Evolutionary conservation across 1,140 invertebrate genomes (phyloP).

Genomic region (Piezodorus guildinii): DNA sequence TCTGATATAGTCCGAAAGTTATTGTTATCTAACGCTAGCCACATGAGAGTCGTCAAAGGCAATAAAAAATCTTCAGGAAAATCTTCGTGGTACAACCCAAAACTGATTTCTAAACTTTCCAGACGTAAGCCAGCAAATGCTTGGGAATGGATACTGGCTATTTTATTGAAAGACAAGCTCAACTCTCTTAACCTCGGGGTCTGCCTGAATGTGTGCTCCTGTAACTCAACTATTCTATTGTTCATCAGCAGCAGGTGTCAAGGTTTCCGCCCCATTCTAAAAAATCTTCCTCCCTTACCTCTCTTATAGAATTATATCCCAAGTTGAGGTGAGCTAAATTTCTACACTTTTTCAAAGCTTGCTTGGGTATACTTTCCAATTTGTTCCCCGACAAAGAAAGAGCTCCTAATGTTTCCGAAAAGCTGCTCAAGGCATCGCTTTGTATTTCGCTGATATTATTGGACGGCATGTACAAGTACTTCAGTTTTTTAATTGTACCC

Average conservation of each 20-base stretch:
- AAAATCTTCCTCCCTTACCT: conserved; percentile 62
- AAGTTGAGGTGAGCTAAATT: conserved; percentile 70
- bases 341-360: conserved; percentile 52
- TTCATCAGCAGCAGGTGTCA: conserved; percentile 74
- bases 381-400: conserved; percentile 70
- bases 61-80: conserved; percentile 60
- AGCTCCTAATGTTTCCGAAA: conserved; percentile 52
- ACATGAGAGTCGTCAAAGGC: conserved; percentile 58
- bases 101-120: conserved; percentile 73
- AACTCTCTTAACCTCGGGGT: conserved; percentile 65
- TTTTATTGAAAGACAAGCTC: conserved; percentile 76
- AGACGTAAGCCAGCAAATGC: conserved; percentile 63
- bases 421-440: conserved; percentile 41
- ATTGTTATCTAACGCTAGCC: conserved; percentile 81
- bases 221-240: conserved; percentile 66
- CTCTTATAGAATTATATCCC: conserved; percentile 71
- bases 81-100: conserved; percentile 64
- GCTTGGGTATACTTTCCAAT: conserved; percentile 54
- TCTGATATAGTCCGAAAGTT: conserved; percentile 61
- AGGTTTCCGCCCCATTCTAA: conserved; percentile 56
- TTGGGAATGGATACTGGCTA: conserved; percentile 60
- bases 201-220: conserved; percentile 55
- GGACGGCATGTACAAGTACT: conserved; percentile 71
- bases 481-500: conserved; percentile 45
- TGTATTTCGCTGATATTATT: conserved; percentile 53